Evolutionary conservation across 1,140 invertebrate species (phyloP), one percentile per base, ranked within the genome.

Genomic region (Drosophila baimaii): DNA sequence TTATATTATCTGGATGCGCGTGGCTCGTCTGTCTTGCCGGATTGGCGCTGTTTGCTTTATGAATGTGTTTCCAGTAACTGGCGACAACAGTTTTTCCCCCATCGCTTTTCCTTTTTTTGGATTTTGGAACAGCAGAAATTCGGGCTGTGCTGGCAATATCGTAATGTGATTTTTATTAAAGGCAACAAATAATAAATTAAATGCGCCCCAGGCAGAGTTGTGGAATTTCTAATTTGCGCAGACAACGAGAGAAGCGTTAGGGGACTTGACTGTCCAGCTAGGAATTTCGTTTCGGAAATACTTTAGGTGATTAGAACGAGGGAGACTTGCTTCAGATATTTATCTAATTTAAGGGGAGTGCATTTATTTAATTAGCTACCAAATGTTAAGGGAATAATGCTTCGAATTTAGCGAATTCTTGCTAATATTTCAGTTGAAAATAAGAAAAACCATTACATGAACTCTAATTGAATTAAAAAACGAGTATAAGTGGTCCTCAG

Each of bases 51-150:
- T 71, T 86, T 86, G 74, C 82, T 68, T 86, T 85, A 78, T 86
- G 81, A 85, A 75, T 85, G 78, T 81, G 31, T 81, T 85, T 78
- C 61, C 64, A 70, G 19, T 49, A 72, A 72, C 79, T 76, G 73
- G 43, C 54, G 41, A 64, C 61, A 62, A 37, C 46, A 49, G 25
- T 47, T 35, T 43, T 54, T 13, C 15, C 58, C 47, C 49, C 10
- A 31, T 31, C 10, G 49, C 17, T 51, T 1, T 13, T 31, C 19
- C 4, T 31, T 51, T 19, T 31, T 39, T 44, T 5, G 12, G 15
- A 64, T 65, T 19, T 47, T 39, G n/a, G n/a, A 54, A 15, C 19
- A 25, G 37, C 66, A 37, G 17, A 72, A 71, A 52, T 72, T 73
- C 19, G 12, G 41, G 70, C 70, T 76, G 62, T 35, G 72, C 19